Base-by-base conservation (phyloP, 2,797 vertebrate genomes). In the Pogoniulus pusillus region DNA sequence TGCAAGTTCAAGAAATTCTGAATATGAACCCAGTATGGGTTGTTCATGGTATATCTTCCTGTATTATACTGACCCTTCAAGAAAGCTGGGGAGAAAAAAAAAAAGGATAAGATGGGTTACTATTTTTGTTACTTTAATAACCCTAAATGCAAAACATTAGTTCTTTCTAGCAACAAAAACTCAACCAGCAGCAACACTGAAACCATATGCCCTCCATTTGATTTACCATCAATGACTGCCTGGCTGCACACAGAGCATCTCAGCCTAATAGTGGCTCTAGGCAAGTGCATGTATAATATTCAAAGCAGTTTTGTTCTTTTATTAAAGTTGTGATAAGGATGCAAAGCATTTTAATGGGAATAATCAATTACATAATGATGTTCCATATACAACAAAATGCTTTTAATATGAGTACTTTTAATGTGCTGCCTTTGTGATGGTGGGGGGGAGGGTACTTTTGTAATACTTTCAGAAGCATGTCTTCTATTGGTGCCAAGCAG, bases 161-260 rank as follows among this genome's bases (percentile, higher is more conserved):
- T 37, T 82, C 93, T 95, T 94, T 94, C 90, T 82, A 94, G 75
- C 77, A 90, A 93, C 82, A 85, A 91, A 95, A 88, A 35, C 82
- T 94, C 77, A 23, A 91, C 88, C 34, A 95, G 77, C 79, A 95
- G 75, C 82, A 89, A 60, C 68, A 90, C 80, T 72, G 70, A 93
- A 96, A 89, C 91, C 93, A 90, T 95, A 94, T 95, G 94, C 88
- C 94, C 94, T 94, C 94, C 86, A 75, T 95, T 96, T 96, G 94
- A 96, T 96, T 96, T 95, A 93, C 93, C 92, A 89, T 93, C 95
- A 95, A 27, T 5, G 26, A 66, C 86, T 96, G 94, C 93, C 92
- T 96, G 75, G 77, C 94, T 96, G 93, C 92, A 92, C 94, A 91
- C 66, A 93, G 53, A 93, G 70, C 65, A 71, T 95, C 85, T 90